Base-by-base conservation (phyloP, 2,888 invertebrate species). In the Sphinx pinastri region DNA sequence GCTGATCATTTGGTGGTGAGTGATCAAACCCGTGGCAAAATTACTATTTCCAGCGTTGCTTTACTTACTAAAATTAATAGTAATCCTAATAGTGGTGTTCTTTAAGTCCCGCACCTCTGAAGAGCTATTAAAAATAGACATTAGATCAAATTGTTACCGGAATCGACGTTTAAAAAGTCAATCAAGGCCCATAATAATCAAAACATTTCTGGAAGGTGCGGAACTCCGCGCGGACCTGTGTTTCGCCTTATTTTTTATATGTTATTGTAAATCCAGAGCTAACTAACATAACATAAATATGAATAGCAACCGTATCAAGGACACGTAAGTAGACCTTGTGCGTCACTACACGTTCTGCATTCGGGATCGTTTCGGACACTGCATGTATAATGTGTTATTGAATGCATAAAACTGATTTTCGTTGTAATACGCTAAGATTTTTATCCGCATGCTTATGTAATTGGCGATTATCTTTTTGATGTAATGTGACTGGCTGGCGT, bases 241-340 rank as follows among this genome's bases (percentile, higher is more conserved):
- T 38, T 16, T 13, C 6, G 12, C 16, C 19, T 11, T 19, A n/a
- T 66, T 66, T 63, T 71, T 70, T 70, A 54, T 68, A 59, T 69
- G 45, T 70, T 69, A 38, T 71, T 76, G 73, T 69, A 13, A 12
- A 13, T 71, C 76, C 68, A 66, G 52, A 75, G 70, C 76, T 81
- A 75, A 76, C 77, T 81, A 80, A 79, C 76, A 81, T 81, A 80
- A 79, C 76, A 81, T 88, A 82, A 81, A 87, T 88, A 88, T 87
- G 83, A 84, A 88, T 83, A 80, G 74, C 70, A 75, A 70, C 73
- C 70, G 70, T 76, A 78, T 77, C 88, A 88, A 89, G 88, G 88
- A 84, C 88, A 85, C 79, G 76, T 79, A 81, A 81, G 47, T 47
- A 49, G 49, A 76, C 78, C 73, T 75, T 76, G 74, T 83, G 83